phyloP scores from a whole-genome alignment of 2,888 invertebrate species.

The Linnaemya vulpina region DNA sequence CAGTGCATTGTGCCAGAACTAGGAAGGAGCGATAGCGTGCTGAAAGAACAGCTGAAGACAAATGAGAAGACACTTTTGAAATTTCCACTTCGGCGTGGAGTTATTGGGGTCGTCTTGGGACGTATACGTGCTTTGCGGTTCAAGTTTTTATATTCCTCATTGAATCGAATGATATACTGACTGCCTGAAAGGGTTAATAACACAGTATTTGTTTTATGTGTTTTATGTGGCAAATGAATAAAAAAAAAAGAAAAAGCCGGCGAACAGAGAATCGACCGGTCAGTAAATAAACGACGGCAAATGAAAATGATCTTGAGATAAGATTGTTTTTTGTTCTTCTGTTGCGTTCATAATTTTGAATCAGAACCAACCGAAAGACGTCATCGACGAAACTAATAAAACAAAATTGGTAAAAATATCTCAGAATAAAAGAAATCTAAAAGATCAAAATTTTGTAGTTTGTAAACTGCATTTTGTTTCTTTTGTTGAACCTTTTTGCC shows the following conservation, averaged over 20 bases:
- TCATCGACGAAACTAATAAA: constrained; percentile 14
- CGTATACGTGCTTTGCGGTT: too few relatives aligned
- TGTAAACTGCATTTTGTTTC: constrained; percentile 42
- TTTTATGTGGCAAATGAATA: not conserved
- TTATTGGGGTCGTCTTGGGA: too few relatives aligned
- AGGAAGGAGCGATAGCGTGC: too few relatives aligned
- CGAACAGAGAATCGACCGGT: constrained; percentile 53
- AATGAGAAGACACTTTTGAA: too few relatives aligned
- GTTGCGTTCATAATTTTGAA: constrained; percentile 25
- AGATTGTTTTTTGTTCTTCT: constrained; percentile 35
- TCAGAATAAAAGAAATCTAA: constrained; percentile 19
- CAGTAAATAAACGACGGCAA: constrained; percentile 64
- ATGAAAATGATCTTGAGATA: constrained; percentile 71
- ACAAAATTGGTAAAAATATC: constrained; percentile 45
- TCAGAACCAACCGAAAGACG: constrained; percentile 6
- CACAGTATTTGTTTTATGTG: not conserved
- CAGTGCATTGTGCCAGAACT: too few relatives aligned
- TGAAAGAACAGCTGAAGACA: too few relatives aligned
- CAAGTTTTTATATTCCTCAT: too few relatives aligned
- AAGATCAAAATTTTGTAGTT: constrained; percentile 17
- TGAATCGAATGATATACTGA: too few relatives aligned
- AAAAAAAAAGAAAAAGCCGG: constrained; percentile 12
- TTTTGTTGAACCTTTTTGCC: constrained; percentile 48
- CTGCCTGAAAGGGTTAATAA: constrained; percentile 19
- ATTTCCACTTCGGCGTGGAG: too few relatives aligned